Base-by-base conservation (phyloP, 2,888 invertebrate species). In the Rhorus exstirpatorius region DNA sequence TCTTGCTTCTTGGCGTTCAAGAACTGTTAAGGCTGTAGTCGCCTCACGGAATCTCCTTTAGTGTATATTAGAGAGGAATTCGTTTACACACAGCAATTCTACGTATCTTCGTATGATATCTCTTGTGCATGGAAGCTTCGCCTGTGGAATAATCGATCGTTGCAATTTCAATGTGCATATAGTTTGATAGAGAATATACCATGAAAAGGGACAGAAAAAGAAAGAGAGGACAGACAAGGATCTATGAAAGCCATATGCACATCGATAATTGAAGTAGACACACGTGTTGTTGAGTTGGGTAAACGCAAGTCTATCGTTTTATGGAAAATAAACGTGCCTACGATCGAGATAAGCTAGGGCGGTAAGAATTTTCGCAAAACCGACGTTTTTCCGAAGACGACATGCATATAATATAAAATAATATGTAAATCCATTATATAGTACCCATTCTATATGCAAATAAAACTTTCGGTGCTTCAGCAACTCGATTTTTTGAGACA, bases 131-230 rank as follows among this genome's bases (percentile, higher is more conserved):
- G 74, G 61, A 63, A 79, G 79, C 79, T 75, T 74, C 68, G 17
- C 31, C 44, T 55, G 14, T 46, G 31, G 41, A 79, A 74, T 74
- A 79, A 74, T 75, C 74, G 79, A 79, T 79, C 61, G 74, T 55
- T 17, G 53, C 10, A 17, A 79, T 79, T 74, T 72, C 79, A 60
- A 51, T 60, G 49, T 12, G 58, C n/a, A n/a, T 58, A 26, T 60
- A 44, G 41, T 60, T 67, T 60, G 51, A 46, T 55, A 58, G 19
- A 38, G 60, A 44, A 12, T 10, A 14, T 61, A 10, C 17, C 17
- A 12, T 0, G n/a, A 10, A 61, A 44, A 31, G 38, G 44, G 24
- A 61, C n/a, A 51, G 35, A 12, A 14, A 26, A 3, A 74, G 4
- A 44, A 17, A 26, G 41, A 26, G 12, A 68, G n/a, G 26, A 8